A percentile compares a stretch with the other conserved stretches of the same genome.
Evolutionary conservation across 64 coral and sea anemone genomes (phyloP).

Genomic region (Actinia tenebrosa): DNA sequence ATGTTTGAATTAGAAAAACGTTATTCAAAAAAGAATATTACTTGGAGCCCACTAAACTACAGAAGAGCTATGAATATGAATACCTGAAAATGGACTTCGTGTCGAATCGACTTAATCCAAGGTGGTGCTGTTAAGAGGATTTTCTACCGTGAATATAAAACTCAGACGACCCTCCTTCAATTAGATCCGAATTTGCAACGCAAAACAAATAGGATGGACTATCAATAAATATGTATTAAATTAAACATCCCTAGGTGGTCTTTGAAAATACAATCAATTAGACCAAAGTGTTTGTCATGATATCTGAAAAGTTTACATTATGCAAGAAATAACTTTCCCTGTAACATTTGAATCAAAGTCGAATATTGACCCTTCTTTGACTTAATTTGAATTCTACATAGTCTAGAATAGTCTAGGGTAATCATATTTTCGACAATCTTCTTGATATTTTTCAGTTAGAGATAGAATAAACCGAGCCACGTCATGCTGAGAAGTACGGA

Average conservation of each 20-base stretch:
- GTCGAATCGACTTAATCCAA: neutral
- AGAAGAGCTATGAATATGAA: no score
- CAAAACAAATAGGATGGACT: neutral
- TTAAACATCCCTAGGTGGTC: neutral
- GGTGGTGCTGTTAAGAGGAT: neutral
- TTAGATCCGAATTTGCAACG: conserved; percentile 1
- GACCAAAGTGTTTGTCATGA: neutral
- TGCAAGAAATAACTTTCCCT: neutral
- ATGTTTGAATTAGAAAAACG: no score
- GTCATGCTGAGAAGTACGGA: neutral
- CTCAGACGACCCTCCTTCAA: neutral
- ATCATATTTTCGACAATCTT: neutral
- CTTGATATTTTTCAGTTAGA: neutral
- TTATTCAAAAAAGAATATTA: no score
- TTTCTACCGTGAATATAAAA: neutral
- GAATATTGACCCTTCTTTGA: neutral
- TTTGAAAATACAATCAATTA: neutral
- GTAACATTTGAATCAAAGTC: neutral
- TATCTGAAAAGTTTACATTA: neutral
- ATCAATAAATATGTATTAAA: neutral
- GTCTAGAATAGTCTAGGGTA: neutral
- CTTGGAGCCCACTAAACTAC: no score
- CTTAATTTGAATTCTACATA: no score
- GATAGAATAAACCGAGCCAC: neutral
- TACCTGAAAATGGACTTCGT: neutral